phyloP scores from a whole-genome alignment of 1,140 invertebrate genomes.

The Drosophila orena region DNA sequence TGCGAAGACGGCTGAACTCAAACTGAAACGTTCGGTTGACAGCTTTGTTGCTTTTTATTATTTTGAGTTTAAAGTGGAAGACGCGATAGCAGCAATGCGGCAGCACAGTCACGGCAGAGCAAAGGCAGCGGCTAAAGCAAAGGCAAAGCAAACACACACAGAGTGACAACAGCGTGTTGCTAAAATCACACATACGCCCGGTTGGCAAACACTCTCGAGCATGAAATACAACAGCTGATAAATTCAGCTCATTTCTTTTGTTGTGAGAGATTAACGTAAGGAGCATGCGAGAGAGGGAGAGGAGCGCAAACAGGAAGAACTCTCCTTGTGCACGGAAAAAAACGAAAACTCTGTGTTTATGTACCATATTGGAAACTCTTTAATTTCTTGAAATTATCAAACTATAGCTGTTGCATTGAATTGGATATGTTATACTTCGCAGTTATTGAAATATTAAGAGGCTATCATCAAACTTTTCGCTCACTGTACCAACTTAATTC shows the following conservation, averaged over 20 bases:
- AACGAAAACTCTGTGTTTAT: not conserved
- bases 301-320: conserved; percentile 26
- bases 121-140: conserved; percentile 29
- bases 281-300: not conserved
- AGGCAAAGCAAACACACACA: conserved; percentile 58
- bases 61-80: conserved; percentile 67
- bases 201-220: conserved; percentile 20
- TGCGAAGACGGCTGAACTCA: conserved; percentile 75
- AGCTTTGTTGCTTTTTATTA: conserved; percentile 79
- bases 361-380: too few species aligned
- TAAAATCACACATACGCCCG: conserved; percentile 40
- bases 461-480: not conserved
- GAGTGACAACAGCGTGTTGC: conserved; percentile 52
- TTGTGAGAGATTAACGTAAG: conserved; percentile 17
- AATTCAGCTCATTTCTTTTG: conserved; percentile 30
- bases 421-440: not conserved
- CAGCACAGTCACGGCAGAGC: conserved; percentile 19
- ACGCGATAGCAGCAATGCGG: conserved; percentile 61
- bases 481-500: conserved; percentile 26
- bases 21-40: conserved; percentile 80
- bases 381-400: too few species aligned
- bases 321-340: conserved; percentile 3
- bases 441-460: too few species aligned
- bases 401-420: too few species aligned
- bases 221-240: conserved; percentile 81